These are phyloP conservation scores for Ornithorhynchus anatinus DNA, from an alignment of 2,113 vertebrate species.

Conservation along the genomic window DNA sequence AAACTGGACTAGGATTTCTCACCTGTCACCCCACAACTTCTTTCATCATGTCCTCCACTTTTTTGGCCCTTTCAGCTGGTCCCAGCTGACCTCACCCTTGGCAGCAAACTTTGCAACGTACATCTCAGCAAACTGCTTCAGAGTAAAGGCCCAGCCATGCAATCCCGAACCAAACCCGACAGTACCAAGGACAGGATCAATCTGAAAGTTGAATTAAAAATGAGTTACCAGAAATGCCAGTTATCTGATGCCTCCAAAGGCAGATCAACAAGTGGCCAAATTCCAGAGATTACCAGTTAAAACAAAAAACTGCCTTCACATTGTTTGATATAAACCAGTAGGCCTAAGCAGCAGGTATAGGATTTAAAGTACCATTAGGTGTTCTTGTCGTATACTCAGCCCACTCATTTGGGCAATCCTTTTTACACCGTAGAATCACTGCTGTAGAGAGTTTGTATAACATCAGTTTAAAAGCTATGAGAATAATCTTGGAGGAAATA, in stretches of 20 bases:
- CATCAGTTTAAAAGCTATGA: too few relatives aligned
- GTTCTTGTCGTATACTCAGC: too few relatives aligned
- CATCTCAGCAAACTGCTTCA: slow-evolving; percentile 69
- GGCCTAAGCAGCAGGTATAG: too few relatives aligned
- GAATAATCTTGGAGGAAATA: too few relatives aligned
- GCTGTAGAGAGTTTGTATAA: too few relatives aligned
- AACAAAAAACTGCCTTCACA: slow-evolving; percentile 22
- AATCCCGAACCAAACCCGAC: slow-evolving; percentile 65
- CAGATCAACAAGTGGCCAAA: too few relatives aligned
- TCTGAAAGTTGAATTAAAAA: slow-evolving; percentile 15
- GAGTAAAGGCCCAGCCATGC: slow-evolving; percentile 66
- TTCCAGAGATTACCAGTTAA: slow-evolving; percentile 57
- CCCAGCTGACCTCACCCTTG: slow-evolving; percentile 58
- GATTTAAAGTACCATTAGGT: too few relatives aligned
- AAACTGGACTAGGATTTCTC: too few relatives aligned
- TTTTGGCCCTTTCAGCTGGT: slow-evolving; percentile 48
- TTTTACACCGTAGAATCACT: too few relatives aligned
- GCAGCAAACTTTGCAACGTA: slow-evolving; percentile 62
- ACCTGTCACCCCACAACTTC: slow-evolving; percentile 67
- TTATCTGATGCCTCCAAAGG: neutral
- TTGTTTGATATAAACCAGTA: too few relatives aligned
- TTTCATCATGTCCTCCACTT: slow-evolving; percentile 70
- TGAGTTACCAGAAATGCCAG: too few relatives aligned
- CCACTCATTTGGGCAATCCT: too few relatives aligned
- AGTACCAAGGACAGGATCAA: slow-evolving; percentile 60